Conservation (phyloP, 2,113 vertebrate genomes). For the Oncorhynchus masou region DNA sequence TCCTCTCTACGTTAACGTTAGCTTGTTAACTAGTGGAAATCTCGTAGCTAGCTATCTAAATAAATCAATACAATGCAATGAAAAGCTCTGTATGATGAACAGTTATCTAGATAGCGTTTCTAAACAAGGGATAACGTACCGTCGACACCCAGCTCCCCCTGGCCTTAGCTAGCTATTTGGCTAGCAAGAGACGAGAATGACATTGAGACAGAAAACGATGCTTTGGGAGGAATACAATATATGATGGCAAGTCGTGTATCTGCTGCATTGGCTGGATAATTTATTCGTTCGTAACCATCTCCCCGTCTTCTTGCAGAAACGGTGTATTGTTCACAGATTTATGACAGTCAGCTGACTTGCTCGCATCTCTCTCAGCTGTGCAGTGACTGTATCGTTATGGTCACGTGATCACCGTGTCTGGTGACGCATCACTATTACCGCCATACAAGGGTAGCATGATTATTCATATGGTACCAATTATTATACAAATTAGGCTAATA, state of each 20-base stretch:
- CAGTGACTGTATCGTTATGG: background rate
- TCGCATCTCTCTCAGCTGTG: background rate
- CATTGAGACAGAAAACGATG: slow-evolving; percentile 36
- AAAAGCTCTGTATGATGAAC: too few species aligned
- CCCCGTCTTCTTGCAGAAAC: background rate
- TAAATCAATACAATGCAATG: too few species aligned
- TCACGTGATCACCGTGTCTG: background rate
- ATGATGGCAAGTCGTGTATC: slow-evolving; percentile 22
- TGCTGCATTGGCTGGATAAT: slow-evolving; percentile 38
- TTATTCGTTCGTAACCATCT: background rate
- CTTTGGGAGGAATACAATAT: slow-evolving; percentile 4
- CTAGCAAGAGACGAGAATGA: slow-evolving; percentile 52
- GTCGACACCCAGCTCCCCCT: slow-evolving; percentile 58
- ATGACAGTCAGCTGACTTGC: background rate
- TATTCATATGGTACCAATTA: too few species aligned
- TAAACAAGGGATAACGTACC: background rate
- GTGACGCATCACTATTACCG: too few species aligned
- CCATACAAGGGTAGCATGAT: too few species aligned
- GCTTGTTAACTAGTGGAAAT: too few species aligned
- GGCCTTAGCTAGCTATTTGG: slow-evolving; percentile 45
- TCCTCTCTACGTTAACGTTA: too few species aligned
- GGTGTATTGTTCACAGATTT: background rate
- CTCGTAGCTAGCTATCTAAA: too few species aligned
- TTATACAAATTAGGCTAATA: too few species aligned
- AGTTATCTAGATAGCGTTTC: too few species aligned